A percentile compares a stretch with the other conserved stretches of the same genome.
phyloP scores from a whole-genome alignment of 2,797 vertebrate genomes.

The Chrysocyon brachyurus region DNA sequence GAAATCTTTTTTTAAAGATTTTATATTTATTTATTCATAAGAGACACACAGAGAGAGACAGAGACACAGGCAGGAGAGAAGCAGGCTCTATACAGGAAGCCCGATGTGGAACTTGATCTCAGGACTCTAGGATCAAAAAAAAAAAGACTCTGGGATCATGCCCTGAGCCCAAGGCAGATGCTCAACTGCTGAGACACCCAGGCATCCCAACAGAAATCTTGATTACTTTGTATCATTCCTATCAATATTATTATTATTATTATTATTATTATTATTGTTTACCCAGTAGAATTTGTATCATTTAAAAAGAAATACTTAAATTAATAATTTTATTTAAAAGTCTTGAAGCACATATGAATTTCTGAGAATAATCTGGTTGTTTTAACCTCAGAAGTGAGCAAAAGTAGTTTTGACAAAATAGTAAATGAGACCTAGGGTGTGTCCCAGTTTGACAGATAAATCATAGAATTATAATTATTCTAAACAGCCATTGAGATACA shows the following conservation, averaged over 20 bases:
- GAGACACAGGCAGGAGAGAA: no score
- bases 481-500: neutral
- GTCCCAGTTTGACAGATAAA: neutral
- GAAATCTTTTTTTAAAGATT: no score
- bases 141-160: no score
- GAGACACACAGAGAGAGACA: no score
- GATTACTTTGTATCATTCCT: neutral
- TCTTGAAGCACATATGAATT: neutral
- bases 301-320: neutral
- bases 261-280: neutral
- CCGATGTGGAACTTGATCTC: no score
- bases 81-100: no score
- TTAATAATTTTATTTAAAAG: neutral
- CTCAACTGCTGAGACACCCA: no score
- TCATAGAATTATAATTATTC: neutral
- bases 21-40: no score
- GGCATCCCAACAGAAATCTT: neutral
- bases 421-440: neutral
- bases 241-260: neutral
- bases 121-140: no score
- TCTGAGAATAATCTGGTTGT: neutral
- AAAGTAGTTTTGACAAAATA: slow-evolving; percentile 7
- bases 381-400: neutral
- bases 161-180: no score
- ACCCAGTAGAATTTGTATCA: neutral